Evolutionary conservation across 2,888 invertebrate genomes (phyloP).

Genomic region (Caenorhabditis zanzibari): DNA sequence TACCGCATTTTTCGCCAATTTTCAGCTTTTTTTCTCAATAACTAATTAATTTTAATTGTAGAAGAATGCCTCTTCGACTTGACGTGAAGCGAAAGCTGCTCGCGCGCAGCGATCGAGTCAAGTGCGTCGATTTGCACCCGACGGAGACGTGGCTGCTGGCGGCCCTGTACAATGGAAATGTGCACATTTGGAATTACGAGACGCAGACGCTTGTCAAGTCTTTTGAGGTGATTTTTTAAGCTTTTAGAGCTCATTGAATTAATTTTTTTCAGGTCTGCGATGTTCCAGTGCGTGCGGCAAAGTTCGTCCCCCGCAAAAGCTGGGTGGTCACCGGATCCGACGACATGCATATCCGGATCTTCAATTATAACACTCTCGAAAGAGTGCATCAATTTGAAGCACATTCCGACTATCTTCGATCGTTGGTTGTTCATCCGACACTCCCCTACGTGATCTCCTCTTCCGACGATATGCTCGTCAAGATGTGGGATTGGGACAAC

Average conservation of each 20-base stretch:
- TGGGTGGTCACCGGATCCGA: slow-evolving; percentile 98
- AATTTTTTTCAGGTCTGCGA: slow-evolving; percentile 89
- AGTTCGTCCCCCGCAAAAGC: slow-evolving; percentile 97
- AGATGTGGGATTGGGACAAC: slow-evolving; percentile 99
- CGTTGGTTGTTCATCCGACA: slow-evolving; percentile 96
- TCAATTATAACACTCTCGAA: slow-evolving; percentile 98
- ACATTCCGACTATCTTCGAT: slow-evolving; percentile 95
- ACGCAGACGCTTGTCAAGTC: slow-evolving; percentile 88
- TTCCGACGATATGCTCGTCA: slow-evolving; percentile 97
- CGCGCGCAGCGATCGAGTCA: slow-evolving; percentile 96
- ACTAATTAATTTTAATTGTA: slow-evolving; percentile 5
- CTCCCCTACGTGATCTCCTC: slow-evolving; percentile 95
- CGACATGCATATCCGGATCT: slow-evolving; percentile 89
- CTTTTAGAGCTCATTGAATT: not conserved
- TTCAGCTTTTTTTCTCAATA: not conserved
- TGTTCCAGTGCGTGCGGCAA: slow-evolving; percentile 95
- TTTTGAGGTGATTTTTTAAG: slow-evolving; percentile 85
- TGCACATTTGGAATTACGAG: slow-evolving; percentile 99
- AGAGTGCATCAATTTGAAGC: slow-evolving; percentile 97
- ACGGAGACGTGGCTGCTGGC: slow-evolving; percentile 99
- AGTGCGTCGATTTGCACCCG: slow-evolving; percentile 94
- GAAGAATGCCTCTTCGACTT: slow-evolving; percentile 90
- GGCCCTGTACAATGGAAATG: slow-evolving; percentile 98
- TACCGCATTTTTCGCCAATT: not conserved
- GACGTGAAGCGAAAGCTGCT: slow-evolving; percentile 98